Evolutionary conservation across 2,113 vertebrate genomes (phyloP).

Genomic region (Cricetomys ansorgei): DNA sequence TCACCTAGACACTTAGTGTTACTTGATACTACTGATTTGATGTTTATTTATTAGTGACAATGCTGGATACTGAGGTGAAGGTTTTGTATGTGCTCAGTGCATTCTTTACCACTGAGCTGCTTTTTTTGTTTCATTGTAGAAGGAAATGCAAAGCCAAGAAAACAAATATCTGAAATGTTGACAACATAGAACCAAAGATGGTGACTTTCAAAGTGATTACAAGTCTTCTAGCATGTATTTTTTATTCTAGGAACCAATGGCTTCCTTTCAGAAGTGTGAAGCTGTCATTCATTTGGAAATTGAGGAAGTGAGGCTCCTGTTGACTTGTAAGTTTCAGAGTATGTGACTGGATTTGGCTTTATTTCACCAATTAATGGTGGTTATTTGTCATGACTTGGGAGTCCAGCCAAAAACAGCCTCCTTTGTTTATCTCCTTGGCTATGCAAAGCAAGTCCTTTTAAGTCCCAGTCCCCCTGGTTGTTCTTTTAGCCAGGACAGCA

Average conservation of each 20-base stretch:
- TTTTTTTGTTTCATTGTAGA: not conserved
- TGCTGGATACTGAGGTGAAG: not conserved
- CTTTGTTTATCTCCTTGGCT: not conserved
- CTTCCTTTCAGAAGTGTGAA: not conserved
- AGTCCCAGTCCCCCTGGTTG: not conserved
- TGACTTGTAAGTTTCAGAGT: not conserved
- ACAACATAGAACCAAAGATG: not conserved
- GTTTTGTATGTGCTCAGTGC: not conserved
- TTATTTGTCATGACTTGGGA: not conserved
- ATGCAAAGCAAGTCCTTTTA: constrained; percentile 32
- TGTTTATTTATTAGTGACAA: not conserved
- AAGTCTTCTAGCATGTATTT: not conserved
- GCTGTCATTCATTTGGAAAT: not conserved
- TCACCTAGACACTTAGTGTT: not conserved
- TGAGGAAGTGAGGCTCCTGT: not conserved
- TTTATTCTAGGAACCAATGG: not conserved
- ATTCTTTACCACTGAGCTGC: not conserved
- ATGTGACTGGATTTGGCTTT: not conserved
- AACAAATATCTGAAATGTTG: not conserved
- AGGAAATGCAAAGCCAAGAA: not conserved
- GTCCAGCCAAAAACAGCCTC: not conserved
- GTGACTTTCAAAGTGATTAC: not conserved
- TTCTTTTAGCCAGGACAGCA: not conserved
- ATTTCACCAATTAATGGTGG: not conserved
- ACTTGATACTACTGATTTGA: not conserved